These are phyloP conservation scores for Bothrops jararaca DNA, from an alignment of 2,113 vertebrate species.

Conservation along the genomic window DNA sequence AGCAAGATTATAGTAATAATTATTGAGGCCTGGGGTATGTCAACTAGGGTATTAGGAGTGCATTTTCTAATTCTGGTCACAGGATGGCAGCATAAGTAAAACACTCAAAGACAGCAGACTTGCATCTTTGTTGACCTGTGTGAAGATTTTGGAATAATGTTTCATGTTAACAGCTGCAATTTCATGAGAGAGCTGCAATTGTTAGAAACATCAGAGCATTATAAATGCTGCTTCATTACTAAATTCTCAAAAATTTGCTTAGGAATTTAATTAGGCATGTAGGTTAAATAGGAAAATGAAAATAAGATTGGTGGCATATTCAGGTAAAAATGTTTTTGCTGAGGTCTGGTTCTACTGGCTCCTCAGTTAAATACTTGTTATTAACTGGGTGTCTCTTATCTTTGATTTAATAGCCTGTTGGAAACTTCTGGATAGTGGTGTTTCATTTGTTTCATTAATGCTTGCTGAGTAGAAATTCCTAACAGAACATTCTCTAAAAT, in stretches of 20 bases:
- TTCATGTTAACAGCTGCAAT: neutral
- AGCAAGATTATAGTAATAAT: neutral
- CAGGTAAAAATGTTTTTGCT: neutral
- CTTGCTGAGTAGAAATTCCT: neutral
- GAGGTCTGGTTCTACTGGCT: neutral
- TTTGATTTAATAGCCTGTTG: neutral
- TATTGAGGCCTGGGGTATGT: constrained; percentile 24
- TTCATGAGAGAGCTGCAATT: neutral
- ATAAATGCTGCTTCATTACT: neutral
- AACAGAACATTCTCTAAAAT: neutral
- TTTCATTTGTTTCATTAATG: neutral
- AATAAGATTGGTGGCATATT: neutral
- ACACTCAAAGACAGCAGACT: constrained; percentile 22
- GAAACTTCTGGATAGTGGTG: neutral
- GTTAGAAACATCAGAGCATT: neutral
- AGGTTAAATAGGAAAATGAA: neutral
- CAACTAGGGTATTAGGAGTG: constrained; percentile 53
- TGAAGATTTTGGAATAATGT: constrained; percentile 4
- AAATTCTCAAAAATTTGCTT: neutral
- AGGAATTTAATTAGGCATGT: neutral
- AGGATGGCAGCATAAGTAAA: constrained; percentile 80
- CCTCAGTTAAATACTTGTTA: neutral
- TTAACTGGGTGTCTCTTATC: neutral
- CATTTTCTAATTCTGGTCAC: constrained; percentile 69
- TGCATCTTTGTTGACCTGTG: constrained; percentile 13